Evolutionary conservation across 1,140 invertebrate species (phyloP).

Genomic region (Aphelinus certus): DNA sequence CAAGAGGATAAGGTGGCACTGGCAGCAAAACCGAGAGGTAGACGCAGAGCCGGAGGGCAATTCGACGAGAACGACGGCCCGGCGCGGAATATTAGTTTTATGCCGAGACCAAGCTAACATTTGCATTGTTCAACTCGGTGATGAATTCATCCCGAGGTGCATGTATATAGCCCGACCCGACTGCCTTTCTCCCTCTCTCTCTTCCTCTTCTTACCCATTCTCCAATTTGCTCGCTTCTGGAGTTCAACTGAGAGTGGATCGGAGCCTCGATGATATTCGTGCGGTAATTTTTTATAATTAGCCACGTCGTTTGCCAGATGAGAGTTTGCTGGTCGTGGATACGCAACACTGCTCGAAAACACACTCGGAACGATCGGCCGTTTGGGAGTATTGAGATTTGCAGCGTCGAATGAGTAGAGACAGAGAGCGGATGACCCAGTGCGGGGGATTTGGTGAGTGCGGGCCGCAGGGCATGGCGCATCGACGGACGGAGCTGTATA

Average conservation of each 20-base stretch:
- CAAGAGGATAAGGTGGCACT: constrained; percentile 8
- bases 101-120: constrained; percentile 62
- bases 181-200: constrained; percentile 10
- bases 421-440: background rate
- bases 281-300: too few species aligned
- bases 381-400: too few species aligned
- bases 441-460: too few species aligned
- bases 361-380: too few species aligned
- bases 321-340: too few species aligned
- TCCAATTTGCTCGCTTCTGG: too few species aligned
- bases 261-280: too few species aligned
- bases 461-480: too few species aligned
- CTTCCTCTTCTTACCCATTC: background rate
- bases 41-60: background rate
- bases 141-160: constrained; percentile 62
- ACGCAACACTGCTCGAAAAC: too few species aligned
- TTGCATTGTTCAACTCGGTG: constrained; percentile 64
- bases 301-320: too few species aligned
- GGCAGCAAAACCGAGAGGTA: constrained; percentile 7
- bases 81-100: constrained; percentile 59
- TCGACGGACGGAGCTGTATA: too few species aligned
- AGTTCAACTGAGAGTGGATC: too few species aligned
- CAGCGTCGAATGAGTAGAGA: background rate
- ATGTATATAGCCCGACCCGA: background rate
- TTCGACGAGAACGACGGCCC: background rate